These are phyloP conservation scores for Athrips mouffetella DNA, from an alignment of 2,888 invertebrate genomes.

Conservation along the genomic window DNA sequence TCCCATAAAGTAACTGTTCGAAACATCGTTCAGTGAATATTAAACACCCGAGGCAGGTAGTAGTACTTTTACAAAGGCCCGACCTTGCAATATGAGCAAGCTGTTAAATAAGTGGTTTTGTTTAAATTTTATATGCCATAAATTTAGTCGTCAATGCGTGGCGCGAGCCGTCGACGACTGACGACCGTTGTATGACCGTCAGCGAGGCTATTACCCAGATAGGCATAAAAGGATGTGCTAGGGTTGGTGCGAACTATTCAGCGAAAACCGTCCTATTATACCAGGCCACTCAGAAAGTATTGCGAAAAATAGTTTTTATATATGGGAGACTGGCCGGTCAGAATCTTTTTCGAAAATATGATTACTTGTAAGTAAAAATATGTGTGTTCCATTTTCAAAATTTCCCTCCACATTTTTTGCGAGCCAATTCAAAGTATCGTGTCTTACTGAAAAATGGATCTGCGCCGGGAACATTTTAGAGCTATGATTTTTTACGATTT, in stretches of 20 bases:
- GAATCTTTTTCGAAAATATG: no score
- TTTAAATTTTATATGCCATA: slow-evolving; percentile 52
- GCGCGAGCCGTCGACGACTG: slow-evolving; percentile 27
- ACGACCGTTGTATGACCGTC: slow-evolving; percentile 44
- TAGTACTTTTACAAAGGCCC: slow-evolving; percentile 23
- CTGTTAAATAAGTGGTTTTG: slow-evolving; percentile 33
- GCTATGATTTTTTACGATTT: no score
- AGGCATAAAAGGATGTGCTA: neutral
- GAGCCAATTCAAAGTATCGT: no score
- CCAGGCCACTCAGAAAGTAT: no score
- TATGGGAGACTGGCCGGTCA: no score
- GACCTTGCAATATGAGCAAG: slow-evolving; percentile 39
- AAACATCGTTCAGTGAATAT: neutral
- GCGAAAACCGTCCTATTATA: no score
- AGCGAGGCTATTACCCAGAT: slow-evolving; percentile 39
- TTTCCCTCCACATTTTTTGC: no score
- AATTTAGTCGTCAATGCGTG: slow-evolving; percentile 49
- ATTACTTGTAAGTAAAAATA: no score
- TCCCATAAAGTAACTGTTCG: neutral
- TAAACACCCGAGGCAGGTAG: slow-evolving; percentile 1
- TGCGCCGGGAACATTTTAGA: no score
- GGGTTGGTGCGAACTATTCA: neutral
- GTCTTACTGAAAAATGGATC: no score
- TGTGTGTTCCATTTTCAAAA: no score
- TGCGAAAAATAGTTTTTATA: no score